Percentiles rank a stretch among this genome's conserved stretches.
phyloP scores from a whole-genome alignment of 1,140 invertebrate genomes.

The Lepidotrigona ventralis region DNA sequence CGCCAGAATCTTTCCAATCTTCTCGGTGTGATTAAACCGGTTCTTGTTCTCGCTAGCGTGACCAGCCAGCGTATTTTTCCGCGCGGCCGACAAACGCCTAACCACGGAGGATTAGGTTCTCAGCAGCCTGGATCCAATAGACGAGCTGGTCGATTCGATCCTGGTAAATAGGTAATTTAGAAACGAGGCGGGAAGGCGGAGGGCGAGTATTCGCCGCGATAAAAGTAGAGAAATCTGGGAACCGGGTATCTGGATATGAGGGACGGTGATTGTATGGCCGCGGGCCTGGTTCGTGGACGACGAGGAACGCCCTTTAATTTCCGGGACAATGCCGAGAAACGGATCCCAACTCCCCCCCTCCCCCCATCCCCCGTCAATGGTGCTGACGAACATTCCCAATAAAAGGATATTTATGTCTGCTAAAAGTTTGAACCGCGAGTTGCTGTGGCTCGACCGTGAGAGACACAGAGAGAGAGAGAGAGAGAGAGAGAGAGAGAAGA shows the following conservation, averaged over 20 bases:
- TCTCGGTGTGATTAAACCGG: conserved; percentile 47
- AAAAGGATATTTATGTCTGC: conserved; percentile 61
- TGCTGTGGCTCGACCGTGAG: not conserved
- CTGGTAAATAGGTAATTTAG: conserved; percentile 54
- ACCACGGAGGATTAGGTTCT: not conserved
- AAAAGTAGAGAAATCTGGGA: conserved; percentile 46
- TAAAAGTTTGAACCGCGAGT: conserved; percentile 45
- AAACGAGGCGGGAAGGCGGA: conserved; percentile 11
- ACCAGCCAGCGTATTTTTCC: conserved; percentile 21
- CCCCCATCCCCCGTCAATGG: not conserved
- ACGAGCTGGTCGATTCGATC: conserved; percentile 23
- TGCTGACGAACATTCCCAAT: conserved; percentile 53
- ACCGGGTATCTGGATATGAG: conserved; percentile 43
- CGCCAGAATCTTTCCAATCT: conserved; percentile 58
- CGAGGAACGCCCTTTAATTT: conserved; percentile 63
- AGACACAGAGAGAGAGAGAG: not conserved
- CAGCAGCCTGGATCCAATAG: conserved; percentile 1
- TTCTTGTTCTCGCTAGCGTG: conserved; percentile 13
- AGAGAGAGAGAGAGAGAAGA: not conserved
- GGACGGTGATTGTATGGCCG: conserved; percentile 44
- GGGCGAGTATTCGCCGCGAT: conserved; percentile 28
- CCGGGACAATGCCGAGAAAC: conserved; percentile 57
- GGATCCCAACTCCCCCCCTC: conserved; percentile 4
- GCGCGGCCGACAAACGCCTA: not conserved
- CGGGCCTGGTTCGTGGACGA: not conserved